Evolutionary conservation across 1,140 invertebrate species (phyloP), one percentile per base, ranked within the genome.

Genomic region (Parasteatoda tepidariorum): DNA sequence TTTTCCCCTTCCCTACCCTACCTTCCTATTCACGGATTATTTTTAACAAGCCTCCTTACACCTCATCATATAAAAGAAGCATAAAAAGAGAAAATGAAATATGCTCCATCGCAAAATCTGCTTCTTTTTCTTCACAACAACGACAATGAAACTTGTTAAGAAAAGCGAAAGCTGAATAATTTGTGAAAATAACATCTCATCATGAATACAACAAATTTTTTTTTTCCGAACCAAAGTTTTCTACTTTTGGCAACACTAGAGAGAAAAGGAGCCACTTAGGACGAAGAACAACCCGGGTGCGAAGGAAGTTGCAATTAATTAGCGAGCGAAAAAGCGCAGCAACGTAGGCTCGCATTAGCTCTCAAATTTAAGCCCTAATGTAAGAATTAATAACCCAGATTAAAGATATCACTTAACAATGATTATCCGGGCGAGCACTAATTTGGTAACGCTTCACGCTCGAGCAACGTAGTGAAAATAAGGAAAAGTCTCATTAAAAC

Each of bases 381-480:
- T 71, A 71, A 82, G 78, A 82, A 82, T 82, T 82, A 82, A 82
- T 82, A 82, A 82, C 78, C 67, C 67, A 82, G 78, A 82, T 82
- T 82, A 82, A 82, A 70, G 78, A 82, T 82, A 82, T 82, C 78
- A 82, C 78, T 82, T 82, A 82, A 82, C 78, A 82, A 82, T 82
- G 67, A 82, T 82, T 82, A 82, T 82, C 78, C 57, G 57, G 6
- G 78, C 78, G 67, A 82, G 48, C 66, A 70, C 67, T 82, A 70
- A 82, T 82, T 82, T 82, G 54, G 78, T 82, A 82, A 82, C 78
- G 78, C 78, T 82, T 82, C 78, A 71, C 61, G 78, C 66, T 71
- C 57, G 66, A 61, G 55, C 73, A 64, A 64, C 61, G 41, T 78
- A 33, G 24, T 30, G 66, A 70, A 82, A 82, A 82, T 82, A 82